A percentile compares a stretch with the other conserved stretches of the same genome.
Evolutionary conservation across 2,888 invertebrate species (phyloP).

Genomic region (Shargacucullia verbasci): DNA sequence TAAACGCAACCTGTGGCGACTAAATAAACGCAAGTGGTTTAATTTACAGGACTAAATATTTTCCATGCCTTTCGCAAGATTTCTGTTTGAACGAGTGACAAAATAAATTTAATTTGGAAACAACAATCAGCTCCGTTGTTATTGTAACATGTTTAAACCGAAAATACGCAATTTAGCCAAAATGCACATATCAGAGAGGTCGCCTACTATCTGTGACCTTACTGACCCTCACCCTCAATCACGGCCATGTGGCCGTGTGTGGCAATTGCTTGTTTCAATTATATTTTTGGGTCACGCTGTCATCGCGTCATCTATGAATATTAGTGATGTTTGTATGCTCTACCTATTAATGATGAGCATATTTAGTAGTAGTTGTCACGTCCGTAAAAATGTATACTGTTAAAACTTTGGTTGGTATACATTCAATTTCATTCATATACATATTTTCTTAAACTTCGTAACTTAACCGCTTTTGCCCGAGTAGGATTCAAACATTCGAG

Average conservation of each 20-base stretch:
- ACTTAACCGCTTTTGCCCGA: too few relatives aligned
- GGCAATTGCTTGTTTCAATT: conserved; percentile 49
- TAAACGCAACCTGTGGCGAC: too few relatives aligned
- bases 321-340: conserved; percentile 19
- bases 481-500: too few relatives aligned
- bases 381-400: conserved; percentile 1
- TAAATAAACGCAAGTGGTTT: too few relatives aligned
- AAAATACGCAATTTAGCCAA: conserved; percentile 20
- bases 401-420: neutral
- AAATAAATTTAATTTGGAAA: too few relatives aligned
- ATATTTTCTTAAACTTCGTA: too few relatives aligned
- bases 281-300: conserved; percentile 51
- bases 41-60: too few relatives aligned
- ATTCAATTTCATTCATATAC: too few relatives aligned
- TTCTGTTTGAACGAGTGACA: too few relatives aligned
- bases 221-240: conserved; percentile 49
- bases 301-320: conserved; percentile 29
- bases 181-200: conserved; percentile 43
- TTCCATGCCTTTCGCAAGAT: too few relatives aligned
- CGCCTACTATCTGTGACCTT: conserved; percentile 59
- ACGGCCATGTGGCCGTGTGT: conserved; percentile 50
- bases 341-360: conserved; percentile 3
- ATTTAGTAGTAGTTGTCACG: neutral
- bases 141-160: conserved; percentile 6
- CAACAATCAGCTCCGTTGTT: too few relatives aligned